Conservation (phyloP, 2,113 vertebrate species). For the Neodontobutis hainanensis region DNA sequence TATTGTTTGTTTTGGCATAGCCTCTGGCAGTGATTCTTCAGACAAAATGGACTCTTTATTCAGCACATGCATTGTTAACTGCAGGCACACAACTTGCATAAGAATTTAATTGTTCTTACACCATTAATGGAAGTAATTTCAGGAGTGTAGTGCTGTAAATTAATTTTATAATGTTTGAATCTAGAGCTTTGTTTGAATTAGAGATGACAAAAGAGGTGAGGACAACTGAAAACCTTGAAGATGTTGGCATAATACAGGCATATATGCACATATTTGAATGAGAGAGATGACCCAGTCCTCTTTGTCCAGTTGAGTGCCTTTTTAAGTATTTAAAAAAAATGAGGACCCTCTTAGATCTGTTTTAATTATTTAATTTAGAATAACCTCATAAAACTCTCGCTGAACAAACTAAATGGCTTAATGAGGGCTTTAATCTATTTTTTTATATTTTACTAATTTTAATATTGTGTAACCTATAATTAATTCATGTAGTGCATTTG, state of each 20-base stretch:
- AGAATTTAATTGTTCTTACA: background rate
- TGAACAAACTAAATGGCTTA: constrained; percentile 36
- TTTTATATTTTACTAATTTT: constrained; percentile 42
- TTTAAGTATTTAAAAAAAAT: constrained; percentile 31
- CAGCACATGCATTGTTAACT: background rate
- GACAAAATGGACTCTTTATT: background rate
- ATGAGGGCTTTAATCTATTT: constrained; percentile 55
- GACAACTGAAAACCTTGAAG: too few relatives aligned
- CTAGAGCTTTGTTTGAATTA: background rate
- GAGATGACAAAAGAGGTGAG: background rate
- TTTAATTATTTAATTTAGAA: constrained; percentile 31
- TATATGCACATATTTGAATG: constrained; percentile 27
- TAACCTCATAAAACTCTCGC: background rate
- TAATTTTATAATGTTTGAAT: background rate
- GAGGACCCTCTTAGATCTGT: background rate
- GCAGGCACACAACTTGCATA: background rate
- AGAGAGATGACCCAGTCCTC: constrained; percentile 32
- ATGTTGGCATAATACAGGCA: constrained; percentile 32
- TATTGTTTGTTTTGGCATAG: background rate
- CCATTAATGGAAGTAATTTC: background rate
- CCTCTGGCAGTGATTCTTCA: background rate
- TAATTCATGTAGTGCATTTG: constrained; percentile 52
- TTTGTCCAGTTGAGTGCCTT: constrained; percentile 54
- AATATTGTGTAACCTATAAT: constrained; percentile 41
- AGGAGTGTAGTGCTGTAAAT: constrained; percentile 10